Percentiles rank a stretch among this genome's conserved stretches.
These are phyloP conservation scores for Chelonia mydas DNA, from an alignment of 2,797 vertebrate species.

Conservation along the genomic window DNA sequence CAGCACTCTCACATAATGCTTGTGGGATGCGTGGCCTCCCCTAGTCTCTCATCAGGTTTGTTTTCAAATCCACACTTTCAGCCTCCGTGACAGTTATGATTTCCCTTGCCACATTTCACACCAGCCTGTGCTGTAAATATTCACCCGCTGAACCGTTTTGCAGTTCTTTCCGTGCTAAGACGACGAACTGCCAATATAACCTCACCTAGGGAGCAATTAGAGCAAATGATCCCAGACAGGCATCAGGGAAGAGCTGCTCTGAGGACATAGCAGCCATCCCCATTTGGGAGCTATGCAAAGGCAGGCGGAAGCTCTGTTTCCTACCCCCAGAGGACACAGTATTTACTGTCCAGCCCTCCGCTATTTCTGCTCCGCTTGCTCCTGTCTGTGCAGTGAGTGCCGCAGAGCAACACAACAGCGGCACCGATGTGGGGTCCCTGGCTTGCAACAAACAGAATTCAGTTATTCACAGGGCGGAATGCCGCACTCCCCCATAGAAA, in stretches of 20 bases:
- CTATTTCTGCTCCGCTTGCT: neutral
- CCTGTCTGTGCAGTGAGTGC: constrained; percentile 57
- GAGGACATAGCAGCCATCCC: no score
- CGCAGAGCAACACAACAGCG: constrained; percentile 25
- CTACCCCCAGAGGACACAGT: constrained; percentile 58
- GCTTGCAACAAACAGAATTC: neutral
- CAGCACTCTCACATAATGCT: neutral
- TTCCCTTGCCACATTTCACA: constrained; percentile 17
- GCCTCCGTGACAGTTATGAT: constrained; percentile 29
- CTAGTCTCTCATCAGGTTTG: neutral
- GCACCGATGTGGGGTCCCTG: constrained; percentile 34
- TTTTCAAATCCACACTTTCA: neutral
- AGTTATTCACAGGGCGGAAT: neutral
- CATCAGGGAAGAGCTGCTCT: neutral
- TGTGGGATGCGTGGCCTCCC: neutral
- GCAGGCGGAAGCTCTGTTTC: neutral
- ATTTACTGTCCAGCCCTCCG: constrained; percentile 65
- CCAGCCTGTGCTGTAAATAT: constrained; percentile 14
- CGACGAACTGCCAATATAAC: constrained; percentile 57
- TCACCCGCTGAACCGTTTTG: constrained; percentile 61
- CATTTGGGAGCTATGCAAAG: no score
- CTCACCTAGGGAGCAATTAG: constrained; percentile 73
- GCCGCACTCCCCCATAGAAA: neutral
- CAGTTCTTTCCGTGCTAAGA: constrained; percentile 61
- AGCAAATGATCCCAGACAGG: constrained; percentile 71